phyloP scores from a whole-genome alignment of 1,140 invertebrate genomes.

The Lasaia peninsularis region DNA sequence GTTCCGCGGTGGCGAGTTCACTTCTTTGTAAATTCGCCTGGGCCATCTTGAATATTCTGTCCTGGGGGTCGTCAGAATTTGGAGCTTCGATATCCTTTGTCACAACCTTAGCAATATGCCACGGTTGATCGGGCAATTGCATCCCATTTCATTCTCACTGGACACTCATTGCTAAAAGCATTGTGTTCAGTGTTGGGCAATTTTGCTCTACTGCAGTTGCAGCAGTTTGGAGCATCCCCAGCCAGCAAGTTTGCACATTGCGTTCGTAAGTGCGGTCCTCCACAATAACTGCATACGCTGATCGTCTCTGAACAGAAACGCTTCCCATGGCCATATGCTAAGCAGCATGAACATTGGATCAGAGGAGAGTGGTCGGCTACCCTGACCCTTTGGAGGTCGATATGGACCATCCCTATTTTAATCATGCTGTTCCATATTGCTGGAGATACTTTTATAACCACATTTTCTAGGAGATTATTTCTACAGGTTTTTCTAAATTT shows the following conservation, averaged over 20 bases:
- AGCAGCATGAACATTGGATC: neutral
- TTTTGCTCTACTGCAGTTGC: neutral
- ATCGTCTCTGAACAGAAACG: neutral
- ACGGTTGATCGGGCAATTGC: neutral
- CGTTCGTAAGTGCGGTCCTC: neutral
- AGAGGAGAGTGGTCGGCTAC: constrained; percentile 5
- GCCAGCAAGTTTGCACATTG: neutral
- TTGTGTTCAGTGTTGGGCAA: neutral
- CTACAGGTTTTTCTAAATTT: constrained; percentile 15
- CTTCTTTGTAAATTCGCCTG: too few relatives aligned
- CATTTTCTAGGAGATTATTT: constrained; percentile 17
- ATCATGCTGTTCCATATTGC: neutral
- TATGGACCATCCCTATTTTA: neutral
- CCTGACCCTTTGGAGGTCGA: neutral
- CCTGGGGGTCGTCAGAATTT: neutral
- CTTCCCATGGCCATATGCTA: neutral
- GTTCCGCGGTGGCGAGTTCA: neutral
- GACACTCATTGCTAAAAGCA: too few relatives aligned
- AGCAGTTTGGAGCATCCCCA: neutral
- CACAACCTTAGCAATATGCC: too few relatives aligned
- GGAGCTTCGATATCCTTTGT: neutral
- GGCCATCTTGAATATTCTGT: too few relatives aligned
- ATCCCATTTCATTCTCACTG: neutral
- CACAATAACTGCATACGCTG: neutral
- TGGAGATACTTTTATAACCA: constrained; percentile 17